Base-by-base conservation (phyloP, 2,888 invertebrate species). In the Acleris cristana region DNA sequence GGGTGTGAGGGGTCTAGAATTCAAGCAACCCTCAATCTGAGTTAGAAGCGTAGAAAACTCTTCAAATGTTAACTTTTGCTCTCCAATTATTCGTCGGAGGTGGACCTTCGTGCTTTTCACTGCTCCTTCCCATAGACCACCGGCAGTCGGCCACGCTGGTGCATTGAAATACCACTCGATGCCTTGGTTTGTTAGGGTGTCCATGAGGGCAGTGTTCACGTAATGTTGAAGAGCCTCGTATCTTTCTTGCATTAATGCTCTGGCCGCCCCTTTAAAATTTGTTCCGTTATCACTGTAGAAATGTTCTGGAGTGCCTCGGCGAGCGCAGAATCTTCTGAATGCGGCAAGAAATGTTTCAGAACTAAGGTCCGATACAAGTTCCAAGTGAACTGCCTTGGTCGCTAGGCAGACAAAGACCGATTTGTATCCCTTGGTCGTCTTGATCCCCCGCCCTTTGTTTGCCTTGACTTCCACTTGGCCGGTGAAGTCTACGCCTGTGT, bases 301-400 rank as follows among this genome's bases (percentile, higher is more conserved):
- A 48, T 72, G 70, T 8, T 52, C 62, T 7, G 74, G 72, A 5
- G 52, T 51, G 1, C 73, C 74, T 19, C 74, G 64, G 3, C 73
- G 52, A 0, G 70, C 55, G 40, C 67, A 68, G 61, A 73, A 10
- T 34, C 74, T 58, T 18, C 62, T 26, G 3, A 74, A 34, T 0
- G 72, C 72, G 2, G 71, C 71, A 0, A 74, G n/a, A 26, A 74
- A 74, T 6, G 71, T 26, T 19, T 63, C 40, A 0, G 71, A 61
- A 19, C 59, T 64, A 26, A 69, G 49, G 19, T 71, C 69, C 2
- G 69, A 71, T 2, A 69, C 71, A 0, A 69, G 57, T 52, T 71
- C 71, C 7, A 71, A n/a, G 44, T 71, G 69, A 2, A 71, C 49
- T 7, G 65, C 69, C 23, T 69, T 69, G 3, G 69, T 65, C 1